Evolutionary conservation across 2,797 vertebrate genomes (phyloP), one percentile per base, ranked within the genome.

Genomic region (Carapus acus): DNA sequence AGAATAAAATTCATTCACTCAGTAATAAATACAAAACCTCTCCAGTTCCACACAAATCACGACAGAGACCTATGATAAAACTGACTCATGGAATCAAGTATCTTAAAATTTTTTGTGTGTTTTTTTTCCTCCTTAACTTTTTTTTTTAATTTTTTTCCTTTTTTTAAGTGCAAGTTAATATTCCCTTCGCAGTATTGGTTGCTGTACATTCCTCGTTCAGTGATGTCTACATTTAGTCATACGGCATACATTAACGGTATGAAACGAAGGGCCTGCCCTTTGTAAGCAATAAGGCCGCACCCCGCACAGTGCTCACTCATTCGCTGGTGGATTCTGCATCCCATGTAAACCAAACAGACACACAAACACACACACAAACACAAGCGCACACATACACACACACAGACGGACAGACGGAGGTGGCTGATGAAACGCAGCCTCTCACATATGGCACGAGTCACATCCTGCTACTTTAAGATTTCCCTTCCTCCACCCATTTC

Each of bases 1-100:
- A 85, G 81, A 85, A 84, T 84, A 86, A 85, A 86, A 94, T 93
- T 93, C 94, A 97, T 92, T 97, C 96, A 93, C 92, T 94, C 93
- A 89, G 90, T 97, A 98, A 98, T 99, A 99, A 99, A 98, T 99
- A 99, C 94, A 97, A 96, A 97, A 98, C 91, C 91, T 93, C 91
- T 97, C 91, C 89, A 94, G 94, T 92, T 91, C 93, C 94, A 97
- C 95, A 96, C 92, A 87, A 86, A 88, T 83, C 85, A 88, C 85
- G 83, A 89, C 85, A 81, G 84, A 87, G 88, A 90, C 81, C 92
- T 93, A 96, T 92, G 93, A 94, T 96, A 97, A 97, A 98, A 97
- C 94, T 98, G 95, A 97, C 96, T 98, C 96, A 99, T 97, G 95
- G 96, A 99, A 99, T 99, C 96, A 99, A 99, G 95, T 98, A 97